These are phyloP conservation scores for Melanchra persicariae DNA, from an alignment of 2,888 invertebrate genomes.

Conservation along the genomic window DNA sequence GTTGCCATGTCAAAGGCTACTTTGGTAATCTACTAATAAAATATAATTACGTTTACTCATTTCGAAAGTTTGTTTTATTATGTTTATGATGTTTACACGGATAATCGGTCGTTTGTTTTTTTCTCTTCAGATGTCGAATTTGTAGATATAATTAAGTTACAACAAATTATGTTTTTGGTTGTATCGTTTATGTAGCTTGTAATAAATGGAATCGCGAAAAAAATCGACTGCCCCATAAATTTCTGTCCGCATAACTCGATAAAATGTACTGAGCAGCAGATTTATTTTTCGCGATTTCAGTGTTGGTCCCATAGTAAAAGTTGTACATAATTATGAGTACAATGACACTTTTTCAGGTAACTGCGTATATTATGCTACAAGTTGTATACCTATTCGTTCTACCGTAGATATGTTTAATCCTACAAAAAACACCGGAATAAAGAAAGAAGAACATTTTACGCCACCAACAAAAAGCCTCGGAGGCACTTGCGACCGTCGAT, in stretches of 20 bases:
- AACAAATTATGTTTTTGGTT: background rate
- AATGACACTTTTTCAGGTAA: too few relatives aligned
- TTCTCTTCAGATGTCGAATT: background rate
- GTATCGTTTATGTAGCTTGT: too few relatives aligned
- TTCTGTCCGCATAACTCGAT: too few relatives aligned
- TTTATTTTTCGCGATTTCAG: too few relatives aligned
- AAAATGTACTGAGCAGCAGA: too few relatives aligned
- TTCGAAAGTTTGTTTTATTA: conserved; percentile 4
- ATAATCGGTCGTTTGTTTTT: background rate
- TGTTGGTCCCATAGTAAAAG: too few relatives aligned
- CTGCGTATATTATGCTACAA: too few relatives aligned
- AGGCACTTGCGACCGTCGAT: conserved; percentile 46
- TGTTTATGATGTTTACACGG: background rate
- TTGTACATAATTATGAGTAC: too few relatives aligned
- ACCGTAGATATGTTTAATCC: conserved; percentile 15
- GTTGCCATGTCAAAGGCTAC: background rate
- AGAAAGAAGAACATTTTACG: conserved; percentile 33
- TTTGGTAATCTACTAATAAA: conserved; percentile 2
- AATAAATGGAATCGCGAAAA: background rate
- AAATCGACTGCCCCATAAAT: too few relatives aligned
- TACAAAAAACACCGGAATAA: conserved; percentile 15
- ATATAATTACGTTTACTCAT: conserved; percentile 15
- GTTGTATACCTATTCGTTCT: background rate
- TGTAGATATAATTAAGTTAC: background rate
- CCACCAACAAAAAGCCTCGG: conserved; percentile 42